Base-by-base conservation (phyloP, 2,797 vertebrate genomes). In the Catostomus latipinnis region DNA sequence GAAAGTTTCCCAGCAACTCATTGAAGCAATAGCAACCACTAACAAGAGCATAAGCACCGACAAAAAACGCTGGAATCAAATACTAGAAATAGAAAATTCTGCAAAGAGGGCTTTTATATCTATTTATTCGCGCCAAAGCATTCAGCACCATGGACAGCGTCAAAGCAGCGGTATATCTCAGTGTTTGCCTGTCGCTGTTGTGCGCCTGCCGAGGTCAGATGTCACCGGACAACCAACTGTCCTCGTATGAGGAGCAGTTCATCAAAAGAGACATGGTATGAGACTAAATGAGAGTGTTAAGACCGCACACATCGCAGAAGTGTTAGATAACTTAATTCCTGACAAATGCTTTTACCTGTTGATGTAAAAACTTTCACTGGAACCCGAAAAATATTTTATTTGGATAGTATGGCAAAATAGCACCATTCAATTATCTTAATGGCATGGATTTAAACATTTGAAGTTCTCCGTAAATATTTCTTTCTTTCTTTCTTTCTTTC, bases 141-240 rank as follows among this genome's bases (percentile, higher is more conserved):
- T 70, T 72, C 46, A 60, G 81, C 49, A 79, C 76, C 84, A 95
- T 95, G 94, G 93, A 93, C 86, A 90, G 89, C 12, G 54, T 90
- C 14, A 88, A 91, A 56, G 78, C 84, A 0, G 78, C 84, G 0
- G 65, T 93, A 80, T 92, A 86, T 85, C 88, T 94, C 84, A 87
- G 91, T 53, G 71, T 92, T 80, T 90, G 89, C 79, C 84, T 94
- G 85, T 88, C 90, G 6, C 62, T 92, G 61, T 82, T 94, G 84
- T 86, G 88, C 22, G 84, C 82, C 7, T 92, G 91, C 76, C 88
- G 87, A 81, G 89, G 91, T 81, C 91, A 94, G 78, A 89, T 88
- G 87, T 89, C 90, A 8, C 50, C 84, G 3, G 90, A 91, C 74
- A 86, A 50, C 80, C 81, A 77, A 9, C 60, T 87, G 57, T 74